Conservation (phyloP, 2,113 vertebrate genomes). For the Phalacrocorax carbo region DNA sequence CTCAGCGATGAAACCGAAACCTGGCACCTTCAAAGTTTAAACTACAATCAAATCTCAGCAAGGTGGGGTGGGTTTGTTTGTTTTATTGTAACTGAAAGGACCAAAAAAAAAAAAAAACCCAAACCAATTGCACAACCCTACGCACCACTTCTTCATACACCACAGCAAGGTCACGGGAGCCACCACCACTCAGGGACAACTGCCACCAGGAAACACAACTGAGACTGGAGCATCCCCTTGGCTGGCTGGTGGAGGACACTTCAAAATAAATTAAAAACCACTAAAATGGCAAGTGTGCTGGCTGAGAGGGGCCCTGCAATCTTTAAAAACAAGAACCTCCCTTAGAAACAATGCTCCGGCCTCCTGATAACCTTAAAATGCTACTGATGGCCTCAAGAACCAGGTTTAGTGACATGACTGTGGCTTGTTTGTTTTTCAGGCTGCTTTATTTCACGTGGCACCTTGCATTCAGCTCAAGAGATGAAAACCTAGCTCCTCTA, state of each 20-base stretch:
- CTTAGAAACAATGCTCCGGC: background rate
- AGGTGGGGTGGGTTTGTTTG: background rate
- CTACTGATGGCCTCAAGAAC: background rate
- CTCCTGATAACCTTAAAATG: conserved; percentile 33
- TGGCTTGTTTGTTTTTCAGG: background rate
- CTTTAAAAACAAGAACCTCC: conserved; percentile 29
- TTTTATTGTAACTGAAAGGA: background rate
- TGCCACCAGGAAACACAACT: background rate
- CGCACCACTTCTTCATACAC: fast-evolving
- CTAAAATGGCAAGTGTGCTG: background rate
- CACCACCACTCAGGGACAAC: background rate
- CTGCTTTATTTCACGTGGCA: background rate
- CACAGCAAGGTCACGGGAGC: background rate
- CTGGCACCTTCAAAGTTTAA: background rate
- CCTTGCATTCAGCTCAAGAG: background rate
- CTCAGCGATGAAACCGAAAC: background rate
- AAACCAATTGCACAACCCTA: background rate
- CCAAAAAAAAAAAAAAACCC: background rate
- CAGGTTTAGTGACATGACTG: background rate
- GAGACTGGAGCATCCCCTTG: background rate
- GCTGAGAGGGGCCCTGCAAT: background rate
- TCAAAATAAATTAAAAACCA: background rate
- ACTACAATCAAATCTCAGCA: background rate
- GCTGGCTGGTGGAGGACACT: background rate
- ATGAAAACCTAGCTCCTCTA: background rate